Percentiles rank a stretch among this genome's conserved stretches.
Evolutionary conservation across 2,113 vertebrate genomes (phyloP).

Genomic region (Centropristis striata): DNA sequence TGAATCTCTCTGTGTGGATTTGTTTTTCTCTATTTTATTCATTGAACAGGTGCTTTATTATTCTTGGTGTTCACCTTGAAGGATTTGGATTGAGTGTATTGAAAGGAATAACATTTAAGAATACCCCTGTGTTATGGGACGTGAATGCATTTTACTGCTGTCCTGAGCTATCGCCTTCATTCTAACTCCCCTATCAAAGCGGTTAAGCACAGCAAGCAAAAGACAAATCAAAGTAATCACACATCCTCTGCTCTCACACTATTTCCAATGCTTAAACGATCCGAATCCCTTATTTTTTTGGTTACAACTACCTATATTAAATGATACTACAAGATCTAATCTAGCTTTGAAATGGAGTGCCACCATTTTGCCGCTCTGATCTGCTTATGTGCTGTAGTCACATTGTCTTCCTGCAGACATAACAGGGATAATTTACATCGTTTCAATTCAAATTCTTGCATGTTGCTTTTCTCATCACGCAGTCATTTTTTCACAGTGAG

Average conservation of each 20-base stretch:
- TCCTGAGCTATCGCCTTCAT: conserved; percentile 19
- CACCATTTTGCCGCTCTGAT: conserved; percentile 14
- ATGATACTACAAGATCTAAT: conserved; percentile 18
- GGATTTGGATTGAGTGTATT: conserved; percentile 21
- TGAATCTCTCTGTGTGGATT: conserved; percentile 48
- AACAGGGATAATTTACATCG: conserved; percentile 14
- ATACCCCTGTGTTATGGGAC: conserved; percentile 11
- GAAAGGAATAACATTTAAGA: conserved; percentile 19
- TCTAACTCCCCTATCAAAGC: conserved; percentile 24
- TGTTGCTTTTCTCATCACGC: conserved; percentile 33
- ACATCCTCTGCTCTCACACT: conserved; percentile 3
- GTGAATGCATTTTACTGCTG: conserved; percentile 29
- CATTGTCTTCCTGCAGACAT: conserved; percentile 1
- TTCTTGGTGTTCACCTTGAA: conserved; percentile 15
- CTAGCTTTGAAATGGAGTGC: conserved; percentile 16
- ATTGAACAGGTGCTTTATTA: not conserved
- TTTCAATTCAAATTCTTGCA: conserved; percentile 19
- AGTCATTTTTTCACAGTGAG: conserved; percentile 13
- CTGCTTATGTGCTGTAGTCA: conserved; percentile 11
- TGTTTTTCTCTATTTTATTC: conserved; percentile 30
- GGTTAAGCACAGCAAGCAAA: not conserved
- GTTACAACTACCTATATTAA: conserved; percentile 9
- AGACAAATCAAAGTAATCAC: conserved; percentile 34
- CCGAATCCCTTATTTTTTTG: not conserved
- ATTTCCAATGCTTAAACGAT: conserved; percentile 5